phyloP scores from a whole-genome alignment of 2,888 invertebrate species.

The Mimas tiliae region DNA sequence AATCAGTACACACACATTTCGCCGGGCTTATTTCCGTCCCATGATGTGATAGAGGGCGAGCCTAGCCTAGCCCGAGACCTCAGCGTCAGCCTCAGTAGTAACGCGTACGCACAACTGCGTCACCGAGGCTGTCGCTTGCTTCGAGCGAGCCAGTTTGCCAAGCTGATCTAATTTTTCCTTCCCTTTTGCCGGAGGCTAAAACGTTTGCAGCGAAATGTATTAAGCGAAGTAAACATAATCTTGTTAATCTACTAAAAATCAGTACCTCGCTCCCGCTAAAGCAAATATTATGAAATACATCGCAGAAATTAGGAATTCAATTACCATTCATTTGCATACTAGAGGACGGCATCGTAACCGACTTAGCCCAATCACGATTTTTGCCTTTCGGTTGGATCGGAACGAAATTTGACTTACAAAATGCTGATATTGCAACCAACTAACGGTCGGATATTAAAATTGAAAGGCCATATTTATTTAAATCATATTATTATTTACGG shows the following conservation, averaged over 20 bases:
- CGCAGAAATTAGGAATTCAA: conserved; percentile 35
- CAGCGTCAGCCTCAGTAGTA: too few relatives aligned
- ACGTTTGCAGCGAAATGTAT: background rate
- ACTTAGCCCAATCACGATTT: conserved; percentile 10
- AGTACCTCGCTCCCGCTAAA: background rate
- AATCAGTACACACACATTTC: too few relatives aligned
- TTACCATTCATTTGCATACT: conserved; percentile 41
- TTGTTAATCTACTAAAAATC: conserved; percentile 23
- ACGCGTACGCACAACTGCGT: too few relatives aligned
- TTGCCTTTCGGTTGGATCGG: conserved; percentile 8
- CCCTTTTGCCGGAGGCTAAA: too few relatives aligned
- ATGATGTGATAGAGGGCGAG: too few relatives aligned
- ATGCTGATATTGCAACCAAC: background rate
- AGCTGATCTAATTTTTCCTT: too few relatives aligned
- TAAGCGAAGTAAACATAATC: conserved; percentile 17
- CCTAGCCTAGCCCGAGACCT: too few relatives aligned
- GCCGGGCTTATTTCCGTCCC: too few relatives aligned
- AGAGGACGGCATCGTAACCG: conserved; percentile 8
- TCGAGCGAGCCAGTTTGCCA: too few relatives aligned
- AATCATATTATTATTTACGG: too few relatives aligned
- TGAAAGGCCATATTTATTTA: too few relatives aligned
- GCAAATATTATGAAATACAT: conserved; percentile 25
- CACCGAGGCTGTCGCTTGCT: too few relatives aligned
- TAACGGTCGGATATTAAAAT: background rate
- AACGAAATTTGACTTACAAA: conserved; percentile 13